These are phyloP conservation scores for Sminthopsis crassicaudata DNA, from an alignment of 2,113 vertebrate species.

Conservation along the genomic window DNA sequence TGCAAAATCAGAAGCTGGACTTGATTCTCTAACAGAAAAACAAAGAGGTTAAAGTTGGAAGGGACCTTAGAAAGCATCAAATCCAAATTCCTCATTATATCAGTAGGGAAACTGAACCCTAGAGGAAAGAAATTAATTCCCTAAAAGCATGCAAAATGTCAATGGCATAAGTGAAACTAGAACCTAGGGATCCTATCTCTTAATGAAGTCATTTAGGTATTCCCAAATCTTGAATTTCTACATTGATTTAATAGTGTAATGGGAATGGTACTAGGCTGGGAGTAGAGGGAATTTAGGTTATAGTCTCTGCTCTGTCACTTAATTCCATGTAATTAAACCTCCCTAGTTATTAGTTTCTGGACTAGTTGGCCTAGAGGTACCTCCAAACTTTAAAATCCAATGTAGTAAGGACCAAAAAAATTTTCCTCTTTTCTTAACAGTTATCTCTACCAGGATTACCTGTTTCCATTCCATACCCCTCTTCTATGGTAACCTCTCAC, in stretches of 20 bases:
- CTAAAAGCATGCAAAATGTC: not conserved
- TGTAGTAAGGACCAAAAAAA: not conserved
- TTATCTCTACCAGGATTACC: not conserved
- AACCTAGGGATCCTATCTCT: not conserved
- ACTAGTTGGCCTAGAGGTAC: not conserved
- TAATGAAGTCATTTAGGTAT: not conserved
- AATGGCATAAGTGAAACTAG: not conserved
- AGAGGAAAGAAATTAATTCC: not conserved
- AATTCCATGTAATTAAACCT: not conserved
- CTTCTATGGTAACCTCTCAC: not conserved
- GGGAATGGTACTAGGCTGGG: not conserved
- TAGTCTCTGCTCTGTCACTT: not conserved
- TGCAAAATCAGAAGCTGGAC: not conserved
- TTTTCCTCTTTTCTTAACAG: not conserved
- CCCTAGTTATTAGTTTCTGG: not conserved
- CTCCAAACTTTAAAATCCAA: not conserved
- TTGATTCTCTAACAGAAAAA: not conserved
- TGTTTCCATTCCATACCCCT: not conserved
- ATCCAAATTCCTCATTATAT: not conserved
- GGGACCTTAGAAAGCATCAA: not conserved
- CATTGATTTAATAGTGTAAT: not conserved
- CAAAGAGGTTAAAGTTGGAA: not conserved
- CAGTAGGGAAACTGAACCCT: not conserved
- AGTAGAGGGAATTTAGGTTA: not conserved
- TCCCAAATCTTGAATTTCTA: not conserved